Base-by-base conservation (phyloP, 2,888 invertebrate species). In the Drosophila pullipes region DNA sequence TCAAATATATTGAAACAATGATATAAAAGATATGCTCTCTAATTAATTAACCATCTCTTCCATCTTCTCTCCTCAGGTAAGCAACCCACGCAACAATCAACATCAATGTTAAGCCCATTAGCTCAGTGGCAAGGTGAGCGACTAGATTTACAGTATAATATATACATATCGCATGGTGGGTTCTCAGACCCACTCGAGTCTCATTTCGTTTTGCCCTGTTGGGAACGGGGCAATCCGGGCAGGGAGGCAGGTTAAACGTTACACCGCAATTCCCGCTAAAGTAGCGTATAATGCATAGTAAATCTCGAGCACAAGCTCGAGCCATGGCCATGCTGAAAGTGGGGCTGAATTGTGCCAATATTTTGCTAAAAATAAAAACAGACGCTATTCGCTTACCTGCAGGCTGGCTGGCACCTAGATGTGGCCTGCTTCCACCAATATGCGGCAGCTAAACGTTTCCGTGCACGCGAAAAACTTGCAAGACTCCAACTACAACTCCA, bases 401-500 rank as follows among this genome's bases (percentile, higher is more conserved):
- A 25, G 35, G n/a, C 47, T 16, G 47, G 22, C 47, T 16, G 47
- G 47, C 55, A 55, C 37, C 63, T 64, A 57, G 54, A 59, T 67
- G 69, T 62, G 73, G 78, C 73, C 72, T 60, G 67, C 75, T 69
- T 69, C 72, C 62, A 65, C 75, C 89, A 87, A 87, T 82, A 85
- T 85, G 85, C 88, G 85, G 78, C 88, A 64, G 70, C 90, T 87
- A 85, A 88, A 86, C 85, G 85, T 89, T 86, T 89, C 85, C 89
- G 84, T 78, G 87, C 85, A 86, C 85, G 89, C 89, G 89, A 86
- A 86, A 77, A 77, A 74, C 71, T 72, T 65, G 60, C 67, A 68
- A 47, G 61, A 60, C 65, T 64, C 50, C 35, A 31, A 16, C 35
- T 30, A 37, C 28, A n/a, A 9, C 44, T 55, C 47, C 54, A 30